Percentiles rank a stretch among this genome's conserved stretches.
These are phyloP conservation scores for Drosophila prostipennis DNA, from an alignment of 2,888 invertebrate species.

Conservation along the genomic window DNA sequence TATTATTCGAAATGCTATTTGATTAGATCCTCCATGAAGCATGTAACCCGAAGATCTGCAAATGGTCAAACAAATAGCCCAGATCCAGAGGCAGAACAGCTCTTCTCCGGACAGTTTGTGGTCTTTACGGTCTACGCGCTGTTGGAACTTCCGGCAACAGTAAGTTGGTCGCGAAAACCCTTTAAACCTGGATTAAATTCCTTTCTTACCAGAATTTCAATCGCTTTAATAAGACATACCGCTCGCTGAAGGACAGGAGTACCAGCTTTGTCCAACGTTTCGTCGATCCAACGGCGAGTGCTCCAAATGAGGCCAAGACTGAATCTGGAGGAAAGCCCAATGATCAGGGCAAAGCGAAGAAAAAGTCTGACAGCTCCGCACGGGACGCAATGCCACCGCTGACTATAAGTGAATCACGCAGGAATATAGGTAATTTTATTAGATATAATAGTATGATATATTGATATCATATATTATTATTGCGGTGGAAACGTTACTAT, in stretches of 20 bases:
- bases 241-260: conserved; percentile 83
- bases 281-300: conserved; percentile 57
- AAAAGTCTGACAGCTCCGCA: conserved; percentile 58
- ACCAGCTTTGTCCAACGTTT: conserved; percentile 81
- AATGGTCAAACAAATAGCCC: conserved; percentile 46
- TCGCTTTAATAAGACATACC: conserved; percentile 83
- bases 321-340: conserved; percentile 39
- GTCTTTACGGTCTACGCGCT: conserved; percentile 84
- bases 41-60: conserved; percentile 66
- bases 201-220: conserved; percentile 77
- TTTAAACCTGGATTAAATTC: conserved; percentile 4
- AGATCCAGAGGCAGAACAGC: conserved; percentile 78
- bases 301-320: conserved; percentile 44
- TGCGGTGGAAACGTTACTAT: no score
- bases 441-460: no score
- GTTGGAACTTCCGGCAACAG: conserved; percentile 83
- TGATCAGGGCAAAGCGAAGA: conserved; percentile 48
- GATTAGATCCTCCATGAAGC: conserved; percentile 66
- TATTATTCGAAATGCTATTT: background rate
- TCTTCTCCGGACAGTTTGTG: conserved; percentile 84
- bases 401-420: conserved; percentile 82
- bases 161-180: conserved; percentile 54
- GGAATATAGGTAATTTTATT: conserved; percentile 80
- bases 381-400: conserved; percentile 75
- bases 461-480: no score